Evolutionary conservation across 2,113 vertebrate species (phyloP), one percentile per base, ranked within the genome.

Genomic region (Bettongia penicillata): DNA sequence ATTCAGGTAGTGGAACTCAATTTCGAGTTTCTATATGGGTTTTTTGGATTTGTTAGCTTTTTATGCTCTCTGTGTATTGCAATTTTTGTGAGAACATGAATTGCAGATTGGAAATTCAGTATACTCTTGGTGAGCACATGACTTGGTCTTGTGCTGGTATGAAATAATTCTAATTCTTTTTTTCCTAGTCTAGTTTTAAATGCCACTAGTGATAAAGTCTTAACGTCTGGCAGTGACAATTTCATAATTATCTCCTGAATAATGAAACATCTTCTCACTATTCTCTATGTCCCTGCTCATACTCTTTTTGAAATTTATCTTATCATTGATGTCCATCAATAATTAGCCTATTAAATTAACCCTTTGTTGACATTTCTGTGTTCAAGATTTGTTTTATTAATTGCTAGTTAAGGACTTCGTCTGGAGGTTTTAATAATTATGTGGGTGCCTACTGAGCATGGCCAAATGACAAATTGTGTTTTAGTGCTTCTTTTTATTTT

Each of bases 1-100:
- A 24, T 61, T 49, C 90, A 51, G 25, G 28, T 90, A 53, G 10
- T 93, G 31, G 52, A 94, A 23, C 51, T 93, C 48, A 55, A 52
- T 50, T 48, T 47, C 10, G 91, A 91, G 9, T n/a, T 91, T 93
- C 3, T 19, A n/a, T 43, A 84, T 84, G 68, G n/a, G 68, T 51
- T 90, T 91, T 90, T 93, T 91, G 55, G 48, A 84, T 55, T 50
- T 50, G 28, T 91, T 94, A 55, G 24, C 1, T 90, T 90, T 91
- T 43, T 84, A 23, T 84, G 68, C 37, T 84, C n/a, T 84, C n/a
- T 1, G 8, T 84, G 37, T 84, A 43, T 84, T 43, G 37, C n/a
- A 43, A 84, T 43, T 84, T 31, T 37, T 51, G 43, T 91, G 53
- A n/a, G 84, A 52, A 14, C 90, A 68, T n/a, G 57, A 91, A 37